These are phyloP conservation scores for Sebastes itinus DNA, from an alignment of 2,797 vertebrate species.

Conservation along the genomic window DNA sequence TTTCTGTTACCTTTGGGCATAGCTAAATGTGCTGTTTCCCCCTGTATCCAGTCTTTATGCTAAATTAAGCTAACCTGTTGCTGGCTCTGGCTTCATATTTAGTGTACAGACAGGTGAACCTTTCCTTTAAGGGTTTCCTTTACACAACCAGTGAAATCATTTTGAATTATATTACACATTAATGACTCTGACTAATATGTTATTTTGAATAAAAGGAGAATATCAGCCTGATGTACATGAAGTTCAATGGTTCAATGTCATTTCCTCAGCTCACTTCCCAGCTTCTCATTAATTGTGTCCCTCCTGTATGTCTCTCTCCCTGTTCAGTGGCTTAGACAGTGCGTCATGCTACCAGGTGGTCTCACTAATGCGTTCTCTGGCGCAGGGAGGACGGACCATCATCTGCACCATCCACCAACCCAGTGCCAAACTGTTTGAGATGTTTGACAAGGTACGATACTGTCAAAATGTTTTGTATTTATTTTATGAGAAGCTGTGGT, in stretches of 20 bases:
- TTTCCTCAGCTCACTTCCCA: background rate
- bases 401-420: slow-evolving; percentile 98
- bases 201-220: background rate
- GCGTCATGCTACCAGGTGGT: slow-evolving; percentile 95
- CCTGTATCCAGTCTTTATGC: background rate
- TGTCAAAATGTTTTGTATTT: background rate
- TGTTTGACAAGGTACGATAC: slow-evolving; percentile 91
- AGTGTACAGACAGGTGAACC: too few relatives aligned
- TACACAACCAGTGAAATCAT: too few relatives aligned
- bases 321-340: slow-evolving; percentile 90
- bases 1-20: background rate
- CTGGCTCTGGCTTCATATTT: background rate
- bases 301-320: background rate
- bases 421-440: slow-evolving; percentile 96
- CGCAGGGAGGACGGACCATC: slow-evolving; percentile 92
- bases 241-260: background rate
- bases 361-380: slow-evolving; percentile 92
- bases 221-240: background rate
- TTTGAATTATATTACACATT: background rate
- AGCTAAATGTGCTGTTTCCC: background rate
- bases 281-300: background rate
- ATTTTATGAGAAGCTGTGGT: background rate
- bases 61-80: background rate
- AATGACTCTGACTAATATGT: background rate
- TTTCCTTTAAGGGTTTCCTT: background rate